Evolutionary conservation across 2,113 vertebrate species (phyloP).

Genomic region (Malaclemys terrapin): DNA sequence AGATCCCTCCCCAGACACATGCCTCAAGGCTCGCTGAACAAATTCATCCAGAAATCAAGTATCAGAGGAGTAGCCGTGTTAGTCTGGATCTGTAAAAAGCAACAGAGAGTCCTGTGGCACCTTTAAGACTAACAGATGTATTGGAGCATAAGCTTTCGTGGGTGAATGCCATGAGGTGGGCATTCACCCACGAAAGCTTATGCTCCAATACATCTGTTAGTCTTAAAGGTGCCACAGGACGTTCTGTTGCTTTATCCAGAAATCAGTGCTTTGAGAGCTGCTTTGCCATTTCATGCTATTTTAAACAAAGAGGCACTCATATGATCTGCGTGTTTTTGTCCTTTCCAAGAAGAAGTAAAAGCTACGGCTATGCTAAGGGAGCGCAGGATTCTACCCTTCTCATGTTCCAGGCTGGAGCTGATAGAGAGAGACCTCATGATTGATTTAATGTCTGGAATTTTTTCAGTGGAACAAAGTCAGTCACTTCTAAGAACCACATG

Average conservation of each 20-base stretch:
- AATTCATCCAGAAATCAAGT: background rate
- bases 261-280: background rate
- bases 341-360: background rate
- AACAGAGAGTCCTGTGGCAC: no score
- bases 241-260: background rate
- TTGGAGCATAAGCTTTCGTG: no score
- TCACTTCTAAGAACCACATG: background rate
- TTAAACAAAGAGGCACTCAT: background rate
- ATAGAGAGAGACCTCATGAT: background rate
- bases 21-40: background rate
- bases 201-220: no score
- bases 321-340: background rate
- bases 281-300: background rate
- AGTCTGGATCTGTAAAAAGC: no score
- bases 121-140: no score
- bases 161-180: no score
- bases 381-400: background rate
- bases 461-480: background rate
- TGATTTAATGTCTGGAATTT: background rate
- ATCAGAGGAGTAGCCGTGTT: no score
- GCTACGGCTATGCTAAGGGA: background rate
- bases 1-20: background rate
- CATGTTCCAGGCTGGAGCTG: background rate
- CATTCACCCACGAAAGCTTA: no score
- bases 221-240: no score